A percentile compares a stretch with the other conserved stretches of the same genome.
These are phyloP conservation scores for Dunckerocampus dactyliophorus DNA, from an alignment of 2,113 vertebrate species.

Conservation along the genomic window DNA sequence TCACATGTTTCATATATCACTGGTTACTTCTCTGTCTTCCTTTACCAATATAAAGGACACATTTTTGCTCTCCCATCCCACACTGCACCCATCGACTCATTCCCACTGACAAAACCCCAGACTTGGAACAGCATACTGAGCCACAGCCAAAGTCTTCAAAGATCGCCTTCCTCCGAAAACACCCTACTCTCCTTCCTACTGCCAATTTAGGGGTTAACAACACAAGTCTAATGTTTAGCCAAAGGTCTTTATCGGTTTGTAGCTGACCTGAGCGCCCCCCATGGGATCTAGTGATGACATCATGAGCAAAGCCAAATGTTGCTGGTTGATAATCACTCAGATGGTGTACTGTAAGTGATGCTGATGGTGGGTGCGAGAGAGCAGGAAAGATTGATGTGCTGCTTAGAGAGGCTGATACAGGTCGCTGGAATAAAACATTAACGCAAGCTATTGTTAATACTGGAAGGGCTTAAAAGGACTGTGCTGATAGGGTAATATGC, in stretches of 20 bases:
- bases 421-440: neutral
- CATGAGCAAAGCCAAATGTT: conserved; percentile 61
- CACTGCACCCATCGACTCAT: conserved; percentile 33
- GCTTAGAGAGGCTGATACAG: neutral
- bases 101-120: conserved; percentile 50
- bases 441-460: neutral
- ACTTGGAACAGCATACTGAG: conserved; percentile 33
- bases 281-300: conserved; percentile 71
- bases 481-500: neutral
- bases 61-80: conserved; percentile 9
- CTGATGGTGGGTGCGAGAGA: conserved; percentile 25
- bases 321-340: conserved; percentile 67
- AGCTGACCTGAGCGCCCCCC: conserved; percentile 77
- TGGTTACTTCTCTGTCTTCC: too few relatives aligned
- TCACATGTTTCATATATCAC: too few relatives aligned
- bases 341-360: conserved; percentile 55
- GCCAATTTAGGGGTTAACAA: conserved; percentile 65
- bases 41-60: too few relatives aligned
- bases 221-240: conserved; percentile 76
- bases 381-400: neutral
- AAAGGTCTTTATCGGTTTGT: conserved; percentile 75
- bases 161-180: conserved; percentile 59
- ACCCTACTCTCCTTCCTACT: conserved; percentile 50
- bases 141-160: conserved; percentile 53
- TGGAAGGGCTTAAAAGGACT: neutral